Conservation (phyloP, 2,888 invertebrate genomes). For the Odiellus spinosus region DNA sequence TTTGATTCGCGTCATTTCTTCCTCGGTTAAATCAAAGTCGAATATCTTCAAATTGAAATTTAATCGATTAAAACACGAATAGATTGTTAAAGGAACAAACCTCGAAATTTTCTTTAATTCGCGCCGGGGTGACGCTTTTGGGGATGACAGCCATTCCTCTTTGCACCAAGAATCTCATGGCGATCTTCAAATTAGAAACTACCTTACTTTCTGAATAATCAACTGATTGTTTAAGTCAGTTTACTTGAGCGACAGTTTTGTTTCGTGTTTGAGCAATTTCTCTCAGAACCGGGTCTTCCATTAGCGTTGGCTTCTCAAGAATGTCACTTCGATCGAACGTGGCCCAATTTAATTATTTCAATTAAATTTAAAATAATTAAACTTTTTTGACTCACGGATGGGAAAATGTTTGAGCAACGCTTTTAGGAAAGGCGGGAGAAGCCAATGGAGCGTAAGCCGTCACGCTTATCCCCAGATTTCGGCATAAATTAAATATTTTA, state of each 20-base stretch:
- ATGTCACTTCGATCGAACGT: too few relatives aligned
- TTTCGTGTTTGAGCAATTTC: slow-evolving; percentile 34
- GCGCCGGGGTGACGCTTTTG: slow-evolving; percentile 27
- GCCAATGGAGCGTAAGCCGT: too few relatives aligned
- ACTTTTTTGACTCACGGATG: too few relatives aligned
- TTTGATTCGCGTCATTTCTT: slow-evolving; percentile 18
- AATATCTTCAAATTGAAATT: slow-evolving; percentile 18
- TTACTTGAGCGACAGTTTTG: slow-evolving; percentile 21
- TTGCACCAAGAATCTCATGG: slow-evolving; percentile 29
- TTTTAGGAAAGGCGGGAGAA: too few relatives aligned
- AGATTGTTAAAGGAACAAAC: slow-evolving; percentile 1
- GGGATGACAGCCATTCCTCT: slow-evolving; percentile 28
- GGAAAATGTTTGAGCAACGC: too few relatives aligned
- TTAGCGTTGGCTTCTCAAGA: slow-evolving; percentile 39
- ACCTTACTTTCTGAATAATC: too few relatives aligned
- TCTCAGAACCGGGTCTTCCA: slow-evolving; percentile 43
- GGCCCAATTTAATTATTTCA: too few relatives aligned
- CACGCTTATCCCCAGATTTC: too few relatives aligned
- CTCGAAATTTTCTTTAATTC: slow-evolving; percentile 29
- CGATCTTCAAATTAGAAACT: slow-evolving; percentile 21
- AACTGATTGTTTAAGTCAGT: too few relatives aligned
- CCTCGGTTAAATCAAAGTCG: slow-evolving; percentile 20
- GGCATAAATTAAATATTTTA: too few relatives aligned
- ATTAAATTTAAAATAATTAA: too few relatives aligned
- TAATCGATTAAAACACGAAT: slow-evolving; percentile 2